Conservation (phyloP, 2,797 vertebrate species). For the Saxicola maurus region DNA sequence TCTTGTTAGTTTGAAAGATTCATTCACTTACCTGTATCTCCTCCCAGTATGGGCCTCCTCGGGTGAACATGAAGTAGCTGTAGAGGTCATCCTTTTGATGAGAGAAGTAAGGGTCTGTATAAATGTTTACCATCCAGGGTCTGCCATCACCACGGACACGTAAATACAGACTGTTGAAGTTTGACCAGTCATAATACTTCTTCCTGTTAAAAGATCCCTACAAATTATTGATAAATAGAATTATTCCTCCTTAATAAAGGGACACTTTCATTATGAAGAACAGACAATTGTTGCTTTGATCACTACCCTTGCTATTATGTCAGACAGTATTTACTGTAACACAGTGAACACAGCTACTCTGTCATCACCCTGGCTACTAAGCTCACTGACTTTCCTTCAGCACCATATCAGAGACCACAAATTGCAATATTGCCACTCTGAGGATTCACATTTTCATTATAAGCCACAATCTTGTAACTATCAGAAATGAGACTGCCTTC, state of each 20-base stretch:
- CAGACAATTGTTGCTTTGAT: background rate
- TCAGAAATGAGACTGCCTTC: background rate
- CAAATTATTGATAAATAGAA: background rate
- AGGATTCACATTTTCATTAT: background rate
- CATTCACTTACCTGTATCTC: slow-evolving; percentile 82
- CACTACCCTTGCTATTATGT: background rate
- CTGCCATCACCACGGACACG: slow-evolving; percentile 92
- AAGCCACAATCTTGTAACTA: background rate
- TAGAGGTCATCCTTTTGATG: slow-evolving; percentile 88
- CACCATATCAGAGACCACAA: background rate
- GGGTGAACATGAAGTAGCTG: slow-evolving; percentile 91
- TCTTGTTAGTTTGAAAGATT: background rate
- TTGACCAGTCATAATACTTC: slow-evolving; percentile 82
- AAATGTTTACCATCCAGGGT: slow-evolving; percentile 92
- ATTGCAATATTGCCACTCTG: background rate
- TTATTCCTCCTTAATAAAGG: background rate
- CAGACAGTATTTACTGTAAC: background rate
- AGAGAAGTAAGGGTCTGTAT: slow-evolving; percentile 76
- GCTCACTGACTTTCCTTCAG: background rate
- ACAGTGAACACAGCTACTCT: background rate
- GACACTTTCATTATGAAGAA: background rate
- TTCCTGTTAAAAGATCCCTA: slow-evolving; percentile 85
- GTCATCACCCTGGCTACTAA: background rate
- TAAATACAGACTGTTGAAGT: slow-evolving; percentile 87
- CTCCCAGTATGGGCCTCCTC: slow-evolving; percentile 96